phyloP scores from a whole-genome alignment of 2,113 vertebrate species.

The Dasyprocta punctata region DNA sequence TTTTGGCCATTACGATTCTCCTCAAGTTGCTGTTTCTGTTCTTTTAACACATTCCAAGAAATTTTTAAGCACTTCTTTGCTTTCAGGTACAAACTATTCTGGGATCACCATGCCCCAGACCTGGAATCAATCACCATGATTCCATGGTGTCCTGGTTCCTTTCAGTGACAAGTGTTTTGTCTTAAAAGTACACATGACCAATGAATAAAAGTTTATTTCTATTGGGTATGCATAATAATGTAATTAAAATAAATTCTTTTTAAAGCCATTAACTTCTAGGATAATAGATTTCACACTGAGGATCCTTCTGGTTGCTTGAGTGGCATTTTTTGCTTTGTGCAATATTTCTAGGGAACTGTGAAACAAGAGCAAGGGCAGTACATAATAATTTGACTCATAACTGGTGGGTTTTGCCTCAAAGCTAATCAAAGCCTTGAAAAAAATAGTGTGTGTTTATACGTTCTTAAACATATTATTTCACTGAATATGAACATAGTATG shows the following conservation, averaged over 20 bases:
- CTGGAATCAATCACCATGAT: background rate
- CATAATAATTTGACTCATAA: background rate
- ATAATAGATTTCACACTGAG: background rate
- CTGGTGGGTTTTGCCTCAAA: background rate
- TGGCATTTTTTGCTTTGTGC: background rate
- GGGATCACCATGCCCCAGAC: background rate
- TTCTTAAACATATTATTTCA: background rate
- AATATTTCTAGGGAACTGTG: background rate
- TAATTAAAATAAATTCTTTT: conserved; percentile 22
- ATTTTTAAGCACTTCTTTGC: conserved; percentile 8
- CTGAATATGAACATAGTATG: background rate
- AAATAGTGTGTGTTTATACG: background rate
- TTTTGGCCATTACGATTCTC: background rate
- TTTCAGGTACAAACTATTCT: background rate
- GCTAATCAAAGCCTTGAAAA: background rate
- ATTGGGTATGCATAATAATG: background rate
- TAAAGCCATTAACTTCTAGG: background rate
- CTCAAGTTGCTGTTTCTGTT: background rate
- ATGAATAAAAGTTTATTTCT: background rate
- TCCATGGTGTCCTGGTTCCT: background rate
- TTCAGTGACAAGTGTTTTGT: background rate
- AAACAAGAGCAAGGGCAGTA: background rate
- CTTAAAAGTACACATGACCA: background rate
- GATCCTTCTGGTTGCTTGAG: background rate
- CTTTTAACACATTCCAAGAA: background rate